Conservation (phyloP, 2,797 vertebrate species). For the Phrynocephalus guinanensis region DNA sequence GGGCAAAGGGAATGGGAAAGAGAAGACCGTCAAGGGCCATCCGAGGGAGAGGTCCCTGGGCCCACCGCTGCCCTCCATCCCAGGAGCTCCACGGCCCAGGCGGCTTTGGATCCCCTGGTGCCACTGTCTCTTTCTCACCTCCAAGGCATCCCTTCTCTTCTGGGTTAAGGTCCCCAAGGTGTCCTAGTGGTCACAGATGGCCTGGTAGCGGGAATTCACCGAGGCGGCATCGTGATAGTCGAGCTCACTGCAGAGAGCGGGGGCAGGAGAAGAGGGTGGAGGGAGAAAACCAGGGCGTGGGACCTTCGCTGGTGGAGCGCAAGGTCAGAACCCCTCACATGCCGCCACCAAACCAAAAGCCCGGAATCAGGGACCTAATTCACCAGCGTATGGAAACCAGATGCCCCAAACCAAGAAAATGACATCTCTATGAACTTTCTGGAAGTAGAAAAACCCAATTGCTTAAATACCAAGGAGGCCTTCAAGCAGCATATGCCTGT, state of each 20-base stretch:
- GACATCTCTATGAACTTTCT: too few relatives aligned
- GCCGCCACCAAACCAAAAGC: too few relatives aligned
- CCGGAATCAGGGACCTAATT: too few relatives aligned
- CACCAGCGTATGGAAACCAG: too few relatives aligned
- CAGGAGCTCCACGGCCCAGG: too few relatives aligned
- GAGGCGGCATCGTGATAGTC: slow-evolving; percentile 88
- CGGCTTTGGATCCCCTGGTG: background rate
- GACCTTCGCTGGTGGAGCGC: too few relatives aligned
- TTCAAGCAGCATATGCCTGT: too few relatives aligned
- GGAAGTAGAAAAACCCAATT: too few relatives aligned
- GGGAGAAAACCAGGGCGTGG: background rate
- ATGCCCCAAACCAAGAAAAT: too few relatives aligned
- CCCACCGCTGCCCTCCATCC: background rate
- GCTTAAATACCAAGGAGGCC: too few relatives aligned
- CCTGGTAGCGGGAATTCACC: slow-evolving; percentile 89
- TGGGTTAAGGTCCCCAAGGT: slow-evolving; percentile 91
- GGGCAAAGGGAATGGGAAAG: background rate
- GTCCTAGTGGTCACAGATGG: slow-evolving; percentile 95
- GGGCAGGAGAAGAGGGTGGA: background rate
- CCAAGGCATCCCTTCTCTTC: slow-evolving; percentile 89
- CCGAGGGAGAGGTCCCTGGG: background rate
- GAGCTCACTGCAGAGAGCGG: slow-evolving; percentile 82
- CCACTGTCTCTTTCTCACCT: slow-evolving; percentile 74
- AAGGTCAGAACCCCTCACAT: too few relatives aligned
- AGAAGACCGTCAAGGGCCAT: background rate